Base-by-base conservation (phyloP, 2,888 invertebrate species). In the Caenorhabditis imperialis region DNA sequence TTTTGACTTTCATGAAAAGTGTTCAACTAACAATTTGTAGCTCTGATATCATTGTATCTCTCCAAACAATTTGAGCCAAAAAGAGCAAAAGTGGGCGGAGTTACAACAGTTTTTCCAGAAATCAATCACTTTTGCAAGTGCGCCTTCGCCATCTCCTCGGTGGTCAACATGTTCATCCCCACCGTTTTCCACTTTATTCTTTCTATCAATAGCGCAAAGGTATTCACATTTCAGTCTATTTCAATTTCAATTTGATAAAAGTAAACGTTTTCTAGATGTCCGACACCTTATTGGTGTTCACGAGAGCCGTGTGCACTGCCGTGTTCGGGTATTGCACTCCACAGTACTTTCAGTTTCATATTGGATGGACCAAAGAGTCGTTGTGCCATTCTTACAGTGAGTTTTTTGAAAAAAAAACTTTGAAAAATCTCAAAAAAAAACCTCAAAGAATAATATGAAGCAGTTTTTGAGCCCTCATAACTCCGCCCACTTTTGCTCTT, bases 61-160 rank as follows among this genome's bases (percentile, higher is more conserved):
- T n/a, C n/a, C n/a, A n/a, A n/a, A n/a, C n/a, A n/a, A n/a, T n/a
- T n/a, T n/a, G n/a, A n/a, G n/a, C n/a, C n/a, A n/a, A n/a, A n/a
- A n/a, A n/a, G n/a, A n/a, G n/a, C n/a, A n/a, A n/a, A n/a, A n/a
- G n/a, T n/a, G n/a, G n/a, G n/a, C n/a, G n/a, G n/a, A n/a, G n/a
- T n/a, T n/a, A n/a, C n/a, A n/a, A n/a, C n/a, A n/a, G n/a, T n/a
- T n/a, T 45, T 78, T 81, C 50, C 67, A 85, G 86, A 82, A 16
- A 60, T 82, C 20, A 84, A 86, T 57, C 79, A 83, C 16, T 70
- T 79, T 42, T 76, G 77, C 62, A 84, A 86, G 58, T 62, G 79
- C 6, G 69, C 70, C 3, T 86, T 86, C 53, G 79, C 78, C 18
- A 63, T 86, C 27, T 63, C 82, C 3, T 62, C 84, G 1, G 61